These are phyloP conservation scores for Microtus montanus DNA, from an alignment of 2,113 vertebrate species.

Conservation along the genomic window DNA sequence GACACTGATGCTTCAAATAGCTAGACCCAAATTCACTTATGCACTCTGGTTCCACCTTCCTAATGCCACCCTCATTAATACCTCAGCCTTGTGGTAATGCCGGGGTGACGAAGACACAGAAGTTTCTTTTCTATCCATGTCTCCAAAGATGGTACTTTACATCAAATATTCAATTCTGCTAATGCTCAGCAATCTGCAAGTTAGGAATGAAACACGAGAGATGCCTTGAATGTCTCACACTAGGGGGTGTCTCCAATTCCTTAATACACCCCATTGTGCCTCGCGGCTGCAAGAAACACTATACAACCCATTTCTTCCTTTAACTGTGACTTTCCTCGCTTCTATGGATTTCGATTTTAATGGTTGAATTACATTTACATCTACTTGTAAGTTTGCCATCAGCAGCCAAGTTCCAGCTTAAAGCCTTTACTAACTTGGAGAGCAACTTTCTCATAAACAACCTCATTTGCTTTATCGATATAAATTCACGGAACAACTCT, in stretches of 20 bases:
- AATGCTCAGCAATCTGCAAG: constrained; percentile 58
- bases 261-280: constrained; percentile 66
- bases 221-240: constrained; percentile 55
- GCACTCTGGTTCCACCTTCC: neutral
- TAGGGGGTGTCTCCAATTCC: constrained; percentile 60
- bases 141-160: constrained; percentile 32
- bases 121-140: constrained; percentile 26
- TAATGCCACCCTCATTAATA: too few species aligned
- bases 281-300: constrained; percentile 42
- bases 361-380: constrained; percentile 76
- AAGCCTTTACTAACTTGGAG: constrained; percentile 64
- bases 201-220: constrained; percentile 57
- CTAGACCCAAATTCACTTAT: neutral
- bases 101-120: constrained; percentile 14
- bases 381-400: constrained; percentile 64
- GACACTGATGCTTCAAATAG: neutral
- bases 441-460: constrained; percentile 67
- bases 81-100: neutral
- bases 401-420: constrained; percentile 52
- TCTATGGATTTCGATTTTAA: constrained; percentile 77
- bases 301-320: constrained; percentile 71
- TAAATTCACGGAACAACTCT: constrained; percentile 45
- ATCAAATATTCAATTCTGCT: constrained; percentile 65
- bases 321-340: constrained; percentile 69
- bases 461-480: constrained; percentile 47